A percentile compares a stretch with the other conserved stretches of the same genome.
These are phyloP conservation scores for Capra hircus DNA, from an alignment of 2,113 vertebrate genomes.

Conservation along the genomic window DNA sequence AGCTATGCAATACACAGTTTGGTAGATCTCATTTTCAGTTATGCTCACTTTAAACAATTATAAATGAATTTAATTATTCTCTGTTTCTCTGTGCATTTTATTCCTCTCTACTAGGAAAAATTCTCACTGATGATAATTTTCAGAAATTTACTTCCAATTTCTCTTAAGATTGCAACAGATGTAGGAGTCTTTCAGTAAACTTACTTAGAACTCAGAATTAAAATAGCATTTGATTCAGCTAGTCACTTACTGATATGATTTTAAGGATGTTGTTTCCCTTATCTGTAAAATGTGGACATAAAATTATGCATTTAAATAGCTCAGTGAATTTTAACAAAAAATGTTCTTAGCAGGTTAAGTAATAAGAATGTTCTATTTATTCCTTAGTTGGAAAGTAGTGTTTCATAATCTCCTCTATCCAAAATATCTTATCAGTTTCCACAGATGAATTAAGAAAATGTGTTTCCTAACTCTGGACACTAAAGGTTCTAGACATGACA, in stretches of 20 bases:
- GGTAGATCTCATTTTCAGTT: not conserved
- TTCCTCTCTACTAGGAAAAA: not conserved
- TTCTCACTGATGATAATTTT: not conserved
- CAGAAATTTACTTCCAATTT: not conserved
- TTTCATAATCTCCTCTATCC: not conserved
- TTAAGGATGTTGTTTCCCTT: not conserved
- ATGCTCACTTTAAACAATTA: not conserved
- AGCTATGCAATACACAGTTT: not conserved
- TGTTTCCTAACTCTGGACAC: not conserved
- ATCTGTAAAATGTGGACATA: not conserved
- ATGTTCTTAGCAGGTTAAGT: not conserved
- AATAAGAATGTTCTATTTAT: not conserved
- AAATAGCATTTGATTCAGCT: not conserved
- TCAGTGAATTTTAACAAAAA: slow-evolving; percentile 5
- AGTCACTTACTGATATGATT: not conserved
- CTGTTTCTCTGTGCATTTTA: not conserved
- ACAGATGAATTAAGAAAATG: not conserved
- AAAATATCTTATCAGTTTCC: not conserved
- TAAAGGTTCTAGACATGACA: not conserved
- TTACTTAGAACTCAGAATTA: not conserved
- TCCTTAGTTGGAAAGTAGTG: not conserved
- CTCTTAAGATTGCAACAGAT: not conserved
- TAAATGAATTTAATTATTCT: not conserved
- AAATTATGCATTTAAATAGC: not conserved
- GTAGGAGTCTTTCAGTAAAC: not conserved